Base-by-base conservation (phyloP, 2,888 invertebrate genomes). In the Sesamia inferens region DNA sequence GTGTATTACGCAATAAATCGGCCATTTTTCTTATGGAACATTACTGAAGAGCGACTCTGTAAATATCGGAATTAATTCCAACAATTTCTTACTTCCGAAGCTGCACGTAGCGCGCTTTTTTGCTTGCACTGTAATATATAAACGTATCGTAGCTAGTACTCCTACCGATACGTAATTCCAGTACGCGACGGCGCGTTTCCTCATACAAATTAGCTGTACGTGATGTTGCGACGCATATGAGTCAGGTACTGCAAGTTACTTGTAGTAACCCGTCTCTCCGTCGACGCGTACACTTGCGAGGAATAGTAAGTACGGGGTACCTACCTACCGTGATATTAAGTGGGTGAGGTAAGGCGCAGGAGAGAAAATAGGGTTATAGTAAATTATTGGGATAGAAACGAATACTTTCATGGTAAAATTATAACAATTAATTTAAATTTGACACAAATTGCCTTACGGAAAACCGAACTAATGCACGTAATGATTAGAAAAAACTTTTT, bases 191-290 rank as follows among this genome's bases (percentile, higher is more conserved):
- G 19, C 58, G 73, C 48, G 64, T 68, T 71, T 22, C 42, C 71
- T 61, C 71, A 74, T 81, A 81, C 75, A 81, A 82, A 82, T 80
- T 80, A 82, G 80, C 19, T 57, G 22, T 69, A 79, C 73, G 63
- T 71, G 74, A 64, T 65, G 62, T 62, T 39, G 71, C 57, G 78
- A 63, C 42, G 66, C 69, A 54, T 74, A 73, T 76, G 16, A 68
- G 66, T 71, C 64, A 79, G 64, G 71, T 65, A 66, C 63, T 69
- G 62, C 66, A 69, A 81, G 48, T 74, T 81, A 71, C 67, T 71
- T 66, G 55, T 61, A 42, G 64, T 62, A 81, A 57, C 66, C 39
- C 71, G 55, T 63, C 59, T 69, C 71, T 71, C 65, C 59, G 62
- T 68, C 78, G 68, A 62, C 65, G 48, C 22, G 39, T 71, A 22